A percentile compares a stretch with the other conserved stretches of the same genome.
These are phyloP conservation scores for Candidula unifasciata DNA, from an alignment of 2,888 invertebrate genomes.

Conservation along the genomic window DNA sequence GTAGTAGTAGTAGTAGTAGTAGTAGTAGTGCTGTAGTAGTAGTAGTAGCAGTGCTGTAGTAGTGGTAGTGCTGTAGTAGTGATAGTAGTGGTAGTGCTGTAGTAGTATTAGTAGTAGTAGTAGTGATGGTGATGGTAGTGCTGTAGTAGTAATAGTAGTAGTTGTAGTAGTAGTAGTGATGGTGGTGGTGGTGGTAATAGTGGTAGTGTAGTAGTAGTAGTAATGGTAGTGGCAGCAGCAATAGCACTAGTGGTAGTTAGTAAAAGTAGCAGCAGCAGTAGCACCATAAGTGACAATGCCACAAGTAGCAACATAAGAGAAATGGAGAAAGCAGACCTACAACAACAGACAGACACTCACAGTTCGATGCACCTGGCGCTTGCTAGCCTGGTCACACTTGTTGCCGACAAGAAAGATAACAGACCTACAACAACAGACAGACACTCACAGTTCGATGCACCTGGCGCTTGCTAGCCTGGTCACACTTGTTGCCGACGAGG, in stretches of 20 bases:
- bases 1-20: constrained; percentile 18
- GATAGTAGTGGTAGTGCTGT: no score
- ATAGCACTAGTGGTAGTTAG: neutral
- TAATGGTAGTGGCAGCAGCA: neutral
- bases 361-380: constrained; percentile 32
- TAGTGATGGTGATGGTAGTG: no score
- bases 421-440: neutral
- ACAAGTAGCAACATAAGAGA: neutral
- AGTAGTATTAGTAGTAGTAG: no score
- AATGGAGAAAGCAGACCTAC: neutral
- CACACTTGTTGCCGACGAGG: constrained; percentile 34
- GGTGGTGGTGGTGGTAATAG: neutral
- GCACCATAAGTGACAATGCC: rapidly evolving
- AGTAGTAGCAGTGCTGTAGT: no score
- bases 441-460: constrained; percentile 29
- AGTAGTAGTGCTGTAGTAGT: no score
- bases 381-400: constrained; percentile 17
- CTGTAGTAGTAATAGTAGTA: constrained; percentile 7
- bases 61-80: no score
- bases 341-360: neutral
- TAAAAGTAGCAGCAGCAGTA: neutral
- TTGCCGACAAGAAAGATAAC: neutral
- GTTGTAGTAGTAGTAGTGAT: neutral
- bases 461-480: constrained; percentile 3
- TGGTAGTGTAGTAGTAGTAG: neutral